These are phyloP conservation scores for Crax fasciolata DNA, from an alignment of 2,797 vertebrate genomes.

Conservation along the genomic window DNA sequence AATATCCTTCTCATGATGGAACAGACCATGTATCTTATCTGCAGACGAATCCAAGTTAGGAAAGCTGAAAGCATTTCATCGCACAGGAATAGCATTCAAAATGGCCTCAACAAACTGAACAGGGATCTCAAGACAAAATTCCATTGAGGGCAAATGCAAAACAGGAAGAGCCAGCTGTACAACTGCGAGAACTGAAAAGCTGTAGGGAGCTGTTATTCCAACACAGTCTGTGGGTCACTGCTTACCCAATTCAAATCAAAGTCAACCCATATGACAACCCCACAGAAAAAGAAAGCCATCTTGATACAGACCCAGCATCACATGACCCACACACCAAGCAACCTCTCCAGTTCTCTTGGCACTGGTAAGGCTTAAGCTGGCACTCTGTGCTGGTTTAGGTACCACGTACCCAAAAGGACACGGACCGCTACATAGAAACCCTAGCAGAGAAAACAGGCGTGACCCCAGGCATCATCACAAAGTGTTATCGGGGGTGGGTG, in stretches of 20 bases:
- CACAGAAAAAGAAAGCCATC: neutral
- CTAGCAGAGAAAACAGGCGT: neutral
- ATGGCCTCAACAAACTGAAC: neutral
- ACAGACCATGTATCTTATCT: neutral
- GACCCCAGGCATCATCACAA: neutral
- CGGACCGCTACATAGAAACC: neutral
- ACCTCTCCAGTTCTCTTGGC: neutral
- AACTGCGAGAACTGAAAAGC: neutral
- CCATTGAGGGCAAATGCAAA: neutral
- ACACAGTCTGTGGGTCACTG: neutral
- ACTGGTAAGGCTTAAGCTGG: neutral
- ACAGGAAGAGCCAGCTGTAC: neutral
- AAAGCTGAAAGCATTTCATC: neutral
- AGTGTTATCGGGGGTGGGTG: neutral
- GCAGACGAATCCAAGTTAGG: neutral
- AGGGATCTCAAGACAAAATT: neutral
- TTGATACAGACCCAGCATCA: neutral
- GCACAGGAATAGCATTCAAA: neutral
- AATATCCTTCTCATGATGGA: neutral
- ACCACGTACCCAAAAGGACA: neutral
- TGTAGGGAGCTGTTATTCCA: neutral
- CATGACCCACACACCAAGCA: neutral
- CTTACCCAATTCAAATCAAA: neutral
- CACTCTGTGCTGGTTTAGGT: neutral
- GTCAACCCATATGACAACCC: neutral